Base-by-base conservation (phyloP, 2,888 invertebrate genomes). In the Agelastica alni region DNA sequence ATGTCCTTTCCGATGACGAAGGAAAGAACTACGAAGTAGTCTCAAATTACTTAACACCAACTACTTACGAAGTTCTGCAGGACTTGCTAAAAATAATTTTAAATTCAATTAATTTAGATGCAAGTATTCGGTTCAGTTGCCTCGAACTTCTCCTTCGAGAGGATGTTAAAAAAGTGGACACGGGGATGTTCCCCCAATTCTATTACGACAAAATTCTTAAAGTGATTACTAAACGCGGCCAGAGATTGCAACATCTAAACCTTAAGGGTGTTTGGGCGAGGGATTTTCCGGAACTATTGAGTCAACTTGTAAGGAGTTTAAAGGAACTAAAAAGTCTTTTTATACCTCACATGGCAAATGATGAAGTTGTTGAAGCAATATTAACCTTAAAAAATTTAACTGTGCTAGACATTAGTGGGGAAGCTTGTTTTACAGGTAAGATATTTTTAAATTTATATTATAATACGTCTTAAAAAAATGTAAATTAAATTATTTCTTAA, bases 231-330 rank as follows among this genome's bases (percentile, higher is more conserved):
- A 80, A 80, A 14, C 85, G 85, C 73, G 88, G 87, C 4, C 80
- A 78, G 4, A 84, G 86, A 20, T 68, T 88, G 61, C 82, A 83
- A 36, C 73, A 75, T 43, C 79, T 88, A 45, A 87, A 87, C 74
- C 75, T 88, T 51, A 87, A 87, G 77, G 88, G 88, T 9, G 84
- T 88, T 22, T 88, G 87, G 87, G 84, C 85, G 32, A 84, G 85
- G 72, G 87, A 88, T 59, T 83, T 85, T 63, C 80, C 87, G 66
- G 75, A 80, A 51, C 79, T 85, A 7, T 79, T 88, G 77, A 83
- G 82, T 57, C 78, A 83, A 18, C 73, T 86, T 18, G 78, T 88
- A 4, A 79, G 80, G 62, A 83, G 83, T 62, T 78, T 85, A 39
- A 78, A 76, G n/a, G 78, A 83, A 65, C 71, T 88, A 44, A 83